Percentiles rank a stretch among this genome's conserved stretches.
These are phyloP conservation scores for Steinernema scapterisci DNA, from an alignment of 2,888 invertebrate genomes.

Conservation along the genomic window DNA sequence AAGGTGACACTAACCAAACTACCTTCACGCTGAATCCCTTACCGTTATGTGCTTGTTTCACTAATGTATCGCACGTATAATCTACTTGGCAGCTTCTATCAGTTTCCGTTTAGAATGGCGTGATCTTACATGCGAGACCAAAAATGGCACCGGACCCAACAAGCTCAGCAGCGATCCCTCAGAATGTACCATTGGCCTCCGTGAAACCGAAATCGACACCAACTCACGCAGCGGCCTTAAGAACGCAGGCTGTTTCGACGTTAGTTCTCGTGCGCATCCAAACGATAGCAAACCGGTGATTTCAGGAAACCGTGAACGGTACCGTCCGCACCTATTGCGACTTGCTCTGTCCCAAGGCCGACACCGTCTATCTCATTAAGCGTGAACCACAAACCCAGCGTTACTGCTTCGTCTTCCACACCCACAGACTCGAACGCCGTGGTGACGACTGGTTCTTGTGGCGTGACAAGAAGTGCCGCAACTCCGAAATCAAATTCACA, in stretches of 20 bases:
- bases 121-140: conserved; percentile 55
- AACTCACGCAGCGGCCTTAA: conserved; percentile 47
- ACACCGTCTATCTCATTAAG: conserved; percentile 60
- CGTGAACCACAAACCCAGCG: conserved; percentile 49
- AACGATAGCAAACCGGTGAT: not conserved
- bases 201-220: conserved; percentile 56
- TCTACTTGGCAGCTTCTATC: not conserved
- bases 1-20: no score
- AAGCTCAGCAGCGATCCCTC: conserved; percentile 50
- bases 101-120: conserved; percentile 57
- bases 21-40: no score
- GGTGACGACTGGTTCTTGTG: conserved; percentile 57
- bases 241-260: conserved; percentile 57
- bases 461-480: conserved; percentile 59
- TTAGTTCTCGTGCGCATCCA: conserved; percentile 32
- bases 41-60: no score
- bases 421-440: conserved; percentile 57
- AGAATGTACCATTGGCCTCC: conserved; percentile 54
- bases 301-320: conserved; percentile 60
- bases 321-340: conserved; percentile 60
- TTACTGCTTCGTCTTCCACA: conserved; percentile 56
- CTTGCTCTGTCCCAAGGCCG: conserved; percentile 59
- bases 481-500: conserved; percentile 58
- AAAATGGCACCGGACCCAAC: conserved; percentile 40
- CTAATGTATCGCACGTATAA: not conserved